phyloP scores from a whole-genome alignment of 2,888 invertebrate genomes.

The Acanthosepion esculentum region DNA sequence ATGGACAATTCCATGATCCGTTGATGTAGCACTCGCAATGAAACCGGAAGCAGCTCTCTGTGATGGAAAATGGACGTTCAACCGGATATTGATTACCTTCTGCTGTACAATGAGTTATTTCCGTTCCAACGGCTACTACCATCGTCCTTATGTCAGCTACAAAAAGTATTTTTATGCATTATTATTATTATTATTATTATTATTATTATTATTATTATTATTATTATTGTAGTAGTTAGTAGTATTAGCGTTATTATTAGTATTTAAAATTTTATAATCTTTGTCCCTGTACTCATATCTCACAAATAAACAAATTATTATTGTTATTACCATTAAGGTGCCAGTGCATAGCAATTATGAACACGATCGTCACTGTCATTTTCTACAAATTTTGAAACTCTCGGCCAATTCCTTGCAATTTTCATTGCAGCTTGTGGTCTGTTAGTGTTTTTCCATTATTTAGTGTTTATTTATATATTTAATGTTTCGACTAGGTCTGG shows the following conservation, averaged over 20 bases:
- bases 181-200: neutral
- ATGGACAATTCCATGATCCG: conserved; percentile 58
- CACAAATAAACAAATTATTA: neutral
- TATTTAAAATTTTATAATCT: neutral
- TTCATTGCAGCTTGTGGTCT: too few relatives aligned
- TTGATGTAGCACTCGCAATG: conserved; percentile 58
- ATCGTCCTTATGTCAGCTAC: neutral
- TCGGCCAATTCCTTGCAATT: too few relatives aligned
- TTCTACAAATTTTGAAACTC: too few relatives aligned
- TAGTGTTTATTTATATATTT: too few relatives aligned
- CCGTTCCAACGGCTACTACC: neutral
- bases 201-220: too few relatives aligned
- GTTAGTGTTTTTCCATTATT: too few relatives aligned
- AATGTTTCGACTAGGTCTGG: too few relatives aligned
- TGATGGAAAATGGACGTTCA: conserved; percentile 50
- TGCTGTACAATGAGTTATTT: neutral
- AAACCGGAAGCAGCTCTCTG: conserved; percentile 56
- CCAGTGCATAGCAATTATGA: too few relatives aligned
- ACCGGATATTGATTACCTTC: neutral
- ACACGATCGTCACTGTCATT: too few relatives aligned
- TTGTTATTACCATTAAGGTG: neutral
- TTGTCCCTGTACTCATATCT: neutral
- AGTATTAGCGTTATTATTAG: neutral
- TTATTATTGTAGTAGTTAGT: neutral
- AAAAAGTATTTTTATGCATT: neutral